Conservation (phyloP, 2,797 vertebrate genomes). For the Malurus leucopterus region DNA sequence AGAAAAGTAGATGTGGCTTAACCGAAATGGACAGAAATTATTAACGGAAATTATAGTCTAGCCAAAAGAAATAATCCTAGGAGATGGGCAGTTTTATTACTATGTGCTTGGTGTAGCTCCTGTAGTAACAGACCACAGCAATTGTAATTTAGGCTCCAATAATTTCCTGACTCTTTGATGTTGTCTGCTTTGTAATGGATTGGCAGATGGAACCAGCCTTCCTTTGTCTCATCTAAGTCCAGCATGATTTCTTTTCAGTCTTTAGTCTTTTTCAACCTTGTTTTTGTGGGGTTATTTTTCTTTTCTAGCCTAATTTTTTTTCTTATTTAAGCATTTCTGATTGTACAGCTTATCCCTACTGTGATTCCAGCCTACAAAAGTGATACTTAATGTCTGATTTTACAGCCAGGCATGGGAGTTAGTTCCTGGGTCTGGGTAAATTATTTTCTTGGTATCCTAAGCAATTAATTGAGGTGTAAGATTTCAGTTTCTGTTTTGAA, state of each 20-base stretch:
- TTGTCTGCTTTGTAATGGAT: background rate
- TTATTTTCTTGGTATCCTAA: background rate
- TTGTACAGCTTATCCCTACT: background rate
- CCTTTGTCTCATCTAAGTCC: background rate
- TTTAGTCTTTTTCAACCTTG: background rate
- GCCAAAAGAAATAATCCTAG: background rate
- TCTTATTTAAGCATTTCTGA: background rate
- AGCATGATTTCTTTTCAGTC: background rate
- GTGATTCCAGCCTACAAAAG: background rate
- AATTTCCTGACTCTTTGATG: background rate
- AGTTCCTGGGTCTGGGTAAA: background rate
- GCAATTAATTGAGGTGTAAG: background rate
- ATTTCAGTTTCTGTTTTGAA: background rate
- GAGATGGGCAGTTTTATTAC: background rate
- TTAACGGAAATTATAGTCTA: background rate
- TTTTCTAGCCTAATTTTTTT: background rate
- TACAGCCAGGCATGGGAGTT: background rate
- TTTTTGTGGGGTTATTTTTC: background rate
- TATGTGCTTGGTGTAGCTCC: background rate
- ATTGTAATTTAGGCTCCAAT: background rate
- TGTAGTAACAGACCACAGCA: background rate
- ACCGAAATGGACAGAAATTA: background rate
- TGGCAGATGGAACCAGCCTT: background rate
- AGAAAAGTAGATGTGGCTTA: background rate
- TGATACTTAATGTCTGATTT: background rate